Evolutionary conservation across 2,888 invertebrate species (phyloP).

Genomic region (Urechis unicinctus): DNA sequence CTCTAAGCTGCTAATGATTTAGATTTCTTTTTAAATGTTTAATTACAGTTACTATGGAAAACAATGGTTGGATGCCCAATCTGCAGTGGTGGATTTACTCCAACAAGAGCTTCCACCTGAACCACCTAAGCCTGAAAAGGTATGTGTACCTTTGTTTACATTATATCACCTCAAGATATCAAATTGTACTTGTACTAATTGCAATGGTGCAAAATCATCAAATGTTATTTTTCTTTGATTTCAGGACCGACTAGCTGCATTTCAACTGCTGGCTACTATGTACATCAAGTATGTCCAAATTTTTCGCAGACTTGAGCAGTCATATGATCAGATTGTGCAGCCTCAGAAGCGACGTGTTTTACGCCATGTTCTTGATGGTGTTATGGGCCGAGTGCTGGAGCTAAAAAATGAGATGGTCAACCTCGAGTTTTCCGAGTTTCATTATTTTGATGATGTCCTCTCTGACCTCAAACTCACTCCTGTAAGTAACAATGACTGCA

Average conservation of each 20-base stretch:
- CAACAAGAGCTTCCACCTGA: slow-evolving; percentile 47
- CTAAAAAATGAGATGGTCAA: slow-evolving; percentile 81
- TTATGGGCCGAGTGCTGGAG: slow-evolving; percentile 77
- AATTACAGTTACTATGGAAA: slow-evolving; percentile 17
- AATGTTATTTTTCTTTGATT: no score
- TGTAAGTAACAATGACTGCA: slow-evolving; percentile 30
- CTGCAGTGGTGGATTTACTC: slow-evolving; percentile 44
- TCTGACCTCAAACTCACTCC: slow-evolving; percentile 71
- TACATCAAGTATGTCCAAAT: slow-evolving; percentile 76
- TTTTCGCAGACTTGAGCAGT: slow-evolving; percentile 67
- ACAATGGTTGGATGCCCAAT: slow-evolving; percentile 50
- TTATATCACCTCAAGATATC: not conserved
- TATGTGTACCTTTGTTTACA: slow-evolving; percentile 12
- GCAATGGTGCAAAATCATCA: no score
- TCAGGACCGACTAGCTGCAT: slow-evolving; percentile 48
- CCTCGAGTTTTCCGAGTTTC: slow-evolving; percentile 77
- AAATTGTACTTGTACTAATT: not conserved
- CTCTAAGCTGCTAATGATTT: no score
- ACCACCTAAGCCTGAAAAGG: slow-evolving; percentile 48
- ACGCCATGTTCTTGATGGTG: slow-evolving; percentile 53
- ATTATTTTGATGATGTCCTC: slow-evolving; percentile 76
- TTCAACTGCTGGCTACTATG: slow-evolving; percentile 54
- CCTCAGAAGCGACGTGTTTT: slow-evolving; percentile 85
- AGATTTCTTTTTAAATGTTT: no score
- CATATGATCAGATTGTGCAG: slow-evolving; percentile 85